These are phyloP conservation scores for Eulimnadia texana DNA, from an alignment of 1,140 invertebrate species.

Conservation along the genomic window DNA sequence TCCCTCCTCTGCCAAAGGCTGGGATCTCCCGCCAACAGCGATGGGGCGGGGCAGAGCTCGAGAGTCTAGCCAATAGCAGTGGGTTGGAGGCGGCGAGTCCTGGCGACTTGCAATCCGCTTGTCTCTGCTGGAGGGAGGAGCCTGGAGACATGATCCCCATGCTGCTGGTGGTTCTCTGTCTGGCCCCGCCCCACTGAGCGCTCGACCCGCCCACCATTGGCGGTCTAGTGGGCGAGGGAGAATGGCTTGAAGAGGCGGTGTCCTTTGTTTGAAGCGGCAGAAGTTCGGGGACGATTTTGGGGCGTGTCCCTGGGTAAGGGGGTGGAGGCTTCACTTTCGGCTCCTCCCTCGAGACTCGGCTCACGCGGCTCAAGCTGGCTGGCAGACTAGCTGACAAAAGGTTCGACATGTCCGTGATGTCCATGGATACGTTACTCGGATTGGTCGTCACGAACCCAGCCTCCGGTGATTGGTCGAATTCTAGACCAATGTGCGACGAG, in stretches of 20 bases:
- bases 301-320: background rate
- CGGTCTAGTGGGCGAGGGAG: slow-evolving; percentile 4
- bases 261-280: background rate
- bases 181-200: slow-evolving; percentile 17
- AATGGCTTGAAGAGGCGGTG: slow-evolving; percentile 3
- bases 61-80: slow-evolving; percentile 20
- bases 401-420: background rate
- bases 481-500: background rate
- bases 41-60: slow-evolving; percentile 24
- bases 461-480: background rate
- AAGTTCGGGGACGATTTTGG: slow-evolving; percentile 1
- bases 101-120: slow-evolving; percentile 22
- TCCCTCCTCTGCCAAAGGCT: slow-evolving; percentile 40
- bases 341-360: background rate
- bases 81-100: slow-evolving; percentile 25
- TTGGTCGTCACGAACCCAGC: background rate
- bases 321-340: slow-evolving; percentile 5
- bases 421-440: background rate
- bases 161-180: slow-evolving; percentile 20
- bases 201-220: slow-evolving; percentile 15
- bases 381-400: slow-evolving; percentile 2
- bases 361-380: background rate
- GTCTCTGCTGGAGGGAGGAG: slow-evolving; percentile 23
- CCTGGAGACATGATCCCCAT: slow-evolving; percentile 15
- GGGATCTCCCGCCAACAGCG: slow-evolving; percentile 21